phyloP scores from a whole-genome alignment of 2,113 vertebrate genomes.

The Coracopsis vasa region DNA sequence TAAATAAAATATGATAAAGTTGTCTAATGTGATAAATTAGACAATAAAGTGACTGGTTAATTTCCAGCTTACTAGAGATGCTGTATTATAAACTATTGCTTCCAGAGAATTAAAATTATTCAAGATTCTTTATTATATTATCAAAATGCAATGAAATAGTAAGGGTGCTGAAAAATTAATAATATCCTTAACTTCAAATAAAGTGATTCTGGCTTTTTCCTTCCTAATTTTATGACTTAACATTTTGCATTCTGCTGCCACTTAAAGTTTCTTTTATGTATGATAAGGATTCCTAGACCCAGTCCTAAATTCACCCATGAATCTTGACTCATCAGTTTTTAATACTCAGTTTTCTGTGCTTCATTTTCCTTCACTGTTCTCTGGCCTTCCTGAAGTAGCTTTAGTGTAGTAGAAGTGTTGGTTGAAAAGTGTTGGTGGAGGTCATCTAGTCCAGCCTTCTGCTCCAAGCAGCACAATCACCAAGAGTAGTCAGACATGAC shows the following conservation, averaged over 20 bases:
- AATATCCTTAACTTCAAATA: neutral
- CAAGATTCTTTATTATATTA: neutral
- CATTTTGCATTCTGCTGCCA: neutral
- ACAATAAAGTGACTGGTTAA: neutral
- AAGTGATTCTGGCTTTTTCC: neutral
- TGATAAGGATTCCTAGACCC: neutral
- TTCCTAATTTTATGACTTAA: neutral
- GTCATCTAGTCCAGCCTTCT: neutral
- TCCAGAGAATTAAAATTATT: neutral
- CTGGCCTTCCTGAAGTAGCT: neutral
- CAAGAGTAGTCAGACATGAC: neutral
- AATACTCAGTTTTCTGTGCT: neutral
- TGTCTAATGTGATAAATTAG: neutral
- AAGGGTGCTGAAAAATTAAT: neutral
- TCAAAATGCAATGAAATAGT: neutral
- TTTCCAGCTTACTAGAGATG: neutral
- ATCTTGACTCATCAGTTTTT: neutral
- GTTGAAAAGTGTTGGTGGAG: neutral
- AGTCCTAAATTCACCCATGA: neutral
- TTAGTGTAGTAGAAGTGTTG: neutral
- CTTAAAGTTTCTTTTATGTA: neutral
- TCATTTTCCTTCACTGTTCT: neutral
- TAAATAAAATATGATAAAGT: neutral
- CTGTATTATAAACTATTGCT: neutral
- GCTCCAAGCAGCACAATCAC: neutral